phyloP scores from a whole-genome alignment of 2,888 invertebrate species.

The Periphyllus acericola region DNA sequence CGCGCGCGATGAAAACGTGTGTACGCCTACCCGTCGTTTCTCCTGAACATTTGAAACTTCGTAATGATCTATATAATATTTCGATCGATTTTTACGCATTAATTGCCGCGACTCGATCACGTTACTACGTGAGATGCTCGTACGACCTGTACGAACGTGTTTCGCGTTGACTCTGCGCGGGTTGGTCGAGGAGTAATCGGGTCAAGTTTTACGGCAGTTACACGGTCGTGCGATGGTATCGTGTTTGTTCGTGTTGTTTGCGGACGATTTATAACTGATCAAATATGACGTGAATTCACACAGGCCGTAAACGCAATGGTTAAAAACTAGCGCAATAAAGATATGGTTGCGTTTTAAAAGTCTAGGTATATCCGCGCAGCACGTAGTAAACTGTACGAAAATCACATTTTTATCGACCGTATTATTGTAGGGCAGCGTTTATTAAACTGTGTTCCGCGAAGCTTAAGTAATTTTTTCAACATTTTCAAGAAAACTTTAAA shows the following conservation, averaged over 20 bases:
- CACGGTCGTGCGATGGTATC: neutral
- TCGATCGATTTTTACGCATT: no score
- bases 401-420: neutral
- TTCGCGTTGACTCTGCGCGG: neutral
- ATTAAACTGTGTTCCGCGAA: no score
- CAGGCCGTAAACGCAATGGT: neutral
- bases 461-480: no score
- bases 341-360: slow-evolving; percentile 8
- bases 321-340: neutral
- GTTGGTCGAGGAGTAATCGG: slow-evolving; percentile 27
- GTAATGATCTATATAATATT: no score
- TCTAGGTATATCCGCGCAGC: neutral
- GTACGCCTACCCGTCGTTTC: no score
- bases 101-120: no score
- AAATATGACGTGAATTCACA: slow-evolving; percentile 28
- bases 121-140: no score
- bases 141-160: no score
- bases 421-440: no score
- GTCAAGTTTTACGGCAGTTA: neutral
- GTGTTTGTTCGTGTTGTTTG: neutral
- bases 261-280: slow-evolving; percentile 4
- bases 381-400: neutral
- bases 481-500: no score
- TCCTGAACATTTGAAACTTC: no score
- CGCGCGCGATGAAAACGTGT: no score